These are phyloP conservation scores for Brachionus rotundiformis DNA, from an alignment of 1,140 invertebrate genomes.

Conservation along the genomic window DNA sequence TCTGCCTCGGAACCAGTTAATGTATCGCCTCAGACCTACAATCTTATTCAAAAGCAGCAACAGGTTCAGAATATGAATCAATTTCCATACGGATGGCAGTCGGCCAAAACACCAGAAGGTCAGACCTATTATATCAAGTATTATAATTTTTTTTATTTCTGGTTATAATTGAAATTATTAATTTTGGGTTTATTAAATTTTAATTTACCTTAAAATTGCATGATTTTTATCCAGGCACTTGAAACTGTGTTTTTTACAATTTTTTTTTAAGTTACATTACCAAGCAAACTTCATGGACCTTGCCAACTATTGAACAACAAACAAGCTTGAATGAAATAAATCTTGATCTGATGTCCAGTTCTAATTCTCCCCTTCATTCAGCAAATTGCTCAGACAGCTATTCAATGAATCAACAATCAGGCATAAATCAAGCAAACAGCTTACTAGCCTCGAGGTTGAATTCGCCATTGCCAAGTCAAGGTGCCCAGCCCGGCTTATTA, in stretches of 20 bases:
- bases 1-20: conserved; percentile 46
- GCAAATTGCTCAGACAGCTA: background rate
- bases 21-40: background rate
- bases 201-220: background rate
- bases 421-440: background rate
- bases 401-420: background rate
- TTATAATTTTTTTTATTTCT: background rate
- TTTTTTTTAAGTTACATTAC: conserved; percentile 16
- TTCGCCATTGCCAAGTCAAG: conserved; percentile 11
- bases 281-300: conserved; percentile 28
- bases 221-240: background rate
- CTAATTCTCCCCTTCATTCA: background rate
- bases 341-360: conserved; percentile 25
- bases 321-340: conserved; percentile 10
- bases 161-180: background rate
- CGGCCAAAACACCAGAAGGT: background rate
- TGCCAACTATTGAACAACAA: background rate
- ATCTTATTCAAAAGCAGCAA: conserved; percentile 24
- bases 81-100: conserved; percentile 35
- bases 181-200: background rate
- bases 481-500: background rate
- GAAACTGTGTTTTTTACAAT: background rate
- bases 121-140: conserved; percentile 40
- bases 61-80: background rate
- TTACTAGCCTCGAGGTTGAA: conserved; percentile 33